Conservation (phyloP, 2,888 invertebrate genomes). For the Rugalucina vietnamica region DNA sequence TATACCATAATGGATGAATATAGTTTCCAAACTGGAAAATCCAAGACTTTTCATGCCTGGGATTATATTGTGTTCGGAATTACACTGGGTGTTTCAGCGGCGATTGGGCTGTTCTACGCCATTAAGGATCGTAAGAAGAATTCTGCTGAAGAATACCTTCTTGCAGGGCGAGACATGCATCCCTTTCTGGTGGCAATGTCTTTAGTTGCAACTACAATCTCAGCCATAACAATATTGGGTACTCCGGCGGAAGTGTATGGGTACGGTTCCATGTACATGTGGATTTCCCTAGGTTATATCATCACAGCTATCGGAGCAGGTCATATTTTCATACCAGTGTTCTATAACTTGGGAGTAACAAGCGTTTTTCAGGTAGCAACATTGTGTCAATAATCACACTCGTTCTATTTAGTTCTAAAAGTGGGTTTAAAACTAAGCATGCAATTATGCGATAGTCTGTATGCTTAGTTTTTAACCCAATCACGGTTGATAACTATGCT, state of each 20-base stretch:
- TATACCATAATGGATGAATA: too few species aligned
- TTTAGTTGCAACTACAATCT: constrained; percentile 77
- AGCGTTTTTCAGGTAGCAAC: constrained; percentile 24
- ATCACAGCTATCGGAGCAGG: constrained; percentile 69
- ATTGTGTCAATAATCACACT: too few species aligned
- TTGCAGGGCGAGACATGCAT: constrained; percentile 72
- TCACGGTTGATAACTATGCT: too few species aligned
- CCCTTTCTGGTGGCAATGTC: constrained; percentile 74
- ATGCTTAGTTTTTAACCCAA: too few species aligned
- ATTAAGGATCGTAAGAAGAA: constrained; percentile 65
- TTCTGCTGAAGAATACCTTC: constrained; percentile 68
- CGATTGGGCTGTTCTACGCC: constrained; percentile 71
- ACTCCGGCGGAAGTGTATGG: constrained; percentile 74
- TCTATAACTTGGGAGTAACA: constrained; percentile 50
- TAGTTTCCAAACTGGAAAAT: neutral
- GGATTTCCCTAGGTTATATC: constrained; percentile 68
- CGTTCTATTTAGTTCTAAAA: too few species aligned
- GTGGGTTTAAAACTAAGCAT: too few species aligned
- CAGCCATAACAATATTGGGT: constrained; percentile 76
- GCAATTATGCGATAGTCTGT: too few species aligned
- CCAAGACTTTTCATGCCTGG: constrained; percentile 39
- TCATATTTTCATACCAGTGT: constrained; percentile 65
- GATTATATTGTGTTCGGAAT: constrained; percentile 71
- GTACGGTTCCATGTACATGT: constrained; percentile 69
- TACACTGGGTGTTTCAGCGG: constrained; percentile 66